Percentiles rank a stretch among this genome's conserved stretches.
phyloP scores from a whole-genome alignment of 2,797 vertebrate species.

The Furcifer pardalis region DNA sequence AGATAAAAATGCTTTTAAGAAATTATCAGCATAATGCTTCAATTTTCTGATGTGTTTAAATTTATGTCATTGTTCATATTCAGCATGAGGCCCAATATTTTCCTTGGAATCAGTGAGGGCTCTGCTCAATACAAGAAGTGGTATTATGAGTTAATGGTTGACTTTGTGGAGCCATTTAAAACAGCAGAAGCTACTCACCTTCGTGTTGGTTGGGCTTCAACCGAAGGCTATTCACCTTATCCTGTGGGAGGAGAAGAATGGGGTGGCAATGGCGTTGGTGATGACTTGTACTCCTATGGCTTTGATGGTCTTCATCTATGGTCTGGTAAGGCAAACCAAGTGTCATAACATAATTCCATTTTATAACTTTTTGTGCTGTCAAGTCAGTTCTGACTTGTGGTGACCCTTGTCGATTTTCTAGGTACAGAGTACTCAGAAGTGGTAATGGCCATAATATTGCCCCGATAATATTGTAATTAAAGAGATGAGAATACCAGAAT shows the following conservation, averaged over 20 bases:
- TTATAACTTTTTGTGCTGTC: neutral
- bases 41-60: conserved; percentile 21
- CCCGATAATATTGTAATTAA: neutral
- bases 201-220: conserved; percentile 94
- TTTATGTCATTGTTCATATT: conserved; percentile 45
- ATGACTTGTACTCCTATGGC: conserved; percentile 93
- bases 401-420: neutral
- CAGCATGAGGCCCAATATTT: conserved; percentile 95
- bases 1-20: neutral
- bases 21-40: neutral
- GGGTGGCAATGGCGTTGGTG: conserved; percentile 94
- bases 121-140: conserved; percentile 97
- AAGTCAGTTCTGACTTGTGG: too few species aligned
- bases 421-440: neutral
- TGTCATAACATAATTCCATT: neutral
- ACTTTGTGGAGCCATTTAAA: conserved; percentile 87
- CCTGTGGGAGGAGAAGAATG: conserved; percentile 93
- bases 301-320: conserved; percentile 96
- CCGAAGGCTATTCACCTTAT: conserved; percentile 89
- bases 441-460: neutral
- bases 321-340: conserved; percentile 92
- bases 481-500: too few species aligned
- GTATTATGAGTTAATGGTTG: conserved; percentile 95
- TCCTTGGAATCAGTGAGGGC: conserved; percentile 92
- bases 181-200: conserved; percentile 93